These are phyloP conservation scores for Chlorops oryzae DNA, from an alignment of 1,140 invertebrate genomes.

Conservation along the genomic window DNA sequence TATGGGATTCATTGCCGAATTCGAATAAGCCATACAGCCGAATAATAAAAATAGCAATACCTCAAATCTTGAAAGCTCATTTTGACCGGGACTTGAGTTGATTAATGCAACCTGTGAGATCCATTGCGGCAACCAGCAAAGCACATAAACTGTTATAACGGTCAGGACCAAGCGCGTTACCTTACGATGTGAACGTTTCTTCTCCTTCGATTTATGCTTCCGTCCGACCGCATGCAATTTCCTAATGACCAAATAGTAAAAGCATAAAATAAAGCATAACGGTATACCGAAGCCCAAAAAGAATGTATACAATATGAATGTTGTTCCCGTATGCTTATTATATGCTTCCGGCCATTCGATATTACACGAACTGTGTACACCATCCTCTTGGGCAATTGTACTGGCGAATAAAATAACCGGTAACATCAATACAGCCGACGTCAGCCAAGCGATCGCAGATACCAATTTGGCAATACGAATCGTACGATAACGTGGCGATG, in stretches of 20 bases:
- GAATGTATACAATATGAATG: slow-evolving; percentile 81
- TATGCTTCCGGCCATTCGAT: slow-evolving; percentile 70
- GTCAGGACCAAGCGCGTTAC: slow-evolving; percentile 92
- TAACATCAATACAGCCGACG: slow-evolving; percentile 78
- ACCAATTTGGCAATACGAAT: slow-evolving; percentile 81
- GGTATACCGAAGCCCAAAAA: slow-evolving; percentile 64
- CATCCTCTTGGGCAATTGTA: slow-evolving; percentile 55
- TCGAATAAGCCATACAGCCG: slow-evolving; percentile 88
- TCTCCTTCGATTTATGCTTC: slow-evolving; percentile 70
- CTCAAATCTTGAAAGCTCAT: slow-evolving; percentile 60
- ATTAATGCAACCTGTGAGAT: slow-evolving; percentile 70
- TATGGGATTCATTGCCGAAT: slow-evolving; percentile 96
- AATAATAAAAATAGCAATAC: slow-evolving; percentile 75
- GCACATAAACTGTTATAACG: slow-evolving; percentile 90
- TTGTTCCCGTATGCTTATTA: slow-evolving; percentile 46
- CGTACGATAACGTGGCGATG: slow-evolving; percentile 75
- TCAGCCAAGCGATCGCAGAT: slow-evolving; percentile 75
- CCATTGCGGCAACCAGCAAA: slow-evolving; percentile 98
- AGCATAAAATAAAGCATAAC: slow-evolving; percentile 82
- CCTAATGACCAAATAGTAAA: slow-evolving; percentile 89
- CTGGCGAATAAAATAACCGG: slow-evolving; percentile 90
- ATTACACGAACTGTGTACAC: slow-evolving; percentile 64
- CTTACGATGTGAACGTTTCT: slow-evolving; percentile 84
- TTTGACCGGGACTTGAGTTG: slow-evolving; percentile 63
- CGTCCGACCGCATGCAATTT: slow-evolving; percentile 82